Conservation (phyloP, 2,113 vertebrate species). For the Plecotus auritus region DNA sequence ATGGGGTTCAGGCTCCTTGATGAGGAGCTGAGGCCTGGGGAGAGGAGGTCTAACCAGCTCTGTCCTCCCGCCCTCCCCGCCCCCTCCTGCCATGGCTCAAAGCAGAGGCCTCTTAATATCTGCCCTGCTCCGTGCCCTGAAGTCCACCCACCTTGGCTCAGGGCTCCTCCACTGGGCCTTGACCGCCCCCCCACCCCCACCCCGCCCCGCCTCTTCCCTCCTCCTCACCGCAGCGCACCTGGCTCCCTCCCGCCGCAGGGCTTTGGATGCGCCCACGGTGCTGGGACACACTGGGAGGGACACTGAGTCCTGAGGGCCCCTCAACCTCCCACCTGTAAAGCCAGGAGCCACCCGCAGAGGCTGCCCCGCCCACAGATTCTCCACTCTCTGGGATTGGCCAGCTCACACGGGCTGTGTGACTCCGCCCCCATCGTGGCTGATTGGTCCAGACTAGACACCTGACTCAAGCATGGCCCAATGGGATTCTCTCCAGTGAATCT, state of each 20-base stretch:
- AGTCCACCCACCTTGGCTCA: fast-evolving
- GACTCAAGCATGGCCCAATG: neutral
- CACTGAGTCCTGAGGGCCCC: neutral
- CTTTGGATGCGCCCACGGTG: neutral
- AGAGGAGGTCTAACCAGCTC: neutral
- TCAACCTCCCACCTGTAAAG: neutral
- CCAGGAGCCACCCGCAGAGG: fast-evolving
- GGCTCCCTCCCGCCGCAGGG: neutral
- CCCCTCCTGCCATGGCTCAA: neutral
- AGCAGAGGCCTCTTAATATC: neutral
- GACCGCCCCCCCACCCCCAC: fast-evolving
- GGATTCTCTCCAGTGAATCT: neutral
- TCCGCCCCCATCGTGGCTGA: fast-evolving
- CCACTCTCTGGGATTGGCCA: neutral
- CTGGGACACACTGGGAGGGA: no score
- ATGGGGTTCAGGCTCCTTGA: neutral
- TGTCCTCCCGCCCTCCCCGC: neutral
- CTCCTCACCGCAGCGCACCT: neutral
- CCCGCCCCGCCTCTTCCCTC: fast-evolving
- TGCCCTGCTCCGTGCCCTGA: neutral
- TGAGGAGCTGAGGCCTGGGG: neutral
- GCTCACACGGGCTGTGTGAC: fast-evolving
- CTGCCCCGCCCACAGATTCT: neutral
- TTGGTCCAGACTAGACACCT: neutral
- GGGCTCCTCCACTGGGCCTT: no score